phyloP scores from a whole-genome alignment of 2,113 vertebrate species.

The Otus sunia region DNA sequence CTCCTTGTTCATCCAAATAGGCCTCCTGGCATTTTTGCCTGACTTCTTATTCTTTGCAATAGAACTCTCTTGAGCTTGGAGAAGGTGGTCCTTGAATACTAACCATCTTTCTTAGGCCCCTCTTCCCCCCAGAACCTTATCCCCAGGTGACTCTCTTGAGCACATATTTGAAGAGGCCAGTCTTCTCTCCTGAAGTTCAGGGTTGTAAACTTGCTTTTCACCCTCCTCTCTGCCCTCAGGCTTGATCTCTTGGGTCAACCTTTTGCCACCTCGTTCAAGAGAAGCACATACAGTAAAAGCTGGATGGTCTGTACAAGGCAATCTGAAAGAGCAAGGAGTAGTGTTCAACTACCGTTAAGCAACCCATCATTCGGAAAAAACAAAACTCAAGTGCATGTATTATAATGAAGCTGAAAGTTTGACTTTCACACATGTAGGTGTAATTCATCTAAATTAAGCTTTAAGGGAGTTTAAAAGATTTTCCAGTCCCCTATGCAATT shows the following conservation, averaged over 20 bases:
- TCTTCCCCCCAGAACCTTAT: neutral
- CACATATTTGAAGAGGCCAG: neutral
- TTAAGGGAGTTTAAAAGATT: neutral
- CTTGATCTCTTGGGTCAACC: neutral
- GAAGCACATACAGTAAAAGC: neutral
- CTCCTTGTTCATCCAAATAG: neutral
- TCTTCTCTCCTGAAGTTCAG: neutral
- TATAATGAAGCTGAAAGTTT: neutral
- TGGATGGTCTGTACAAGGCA: neutral
- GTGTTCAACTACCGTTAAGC: neutral
- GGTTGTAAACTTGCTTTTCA: neutral
- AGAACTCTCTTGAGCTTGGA: neutral
- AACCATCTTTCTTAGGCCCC: neutral
- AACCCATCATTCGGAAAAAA: neutral
- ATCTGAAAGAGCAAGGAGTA: neutral
- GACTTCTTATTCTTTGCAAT: neutral
- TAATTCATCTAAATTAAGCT: neutral
- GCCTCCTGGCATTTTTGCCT: neutral
- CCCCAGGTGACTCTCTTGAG: neutral
- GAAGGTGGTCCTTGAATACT: neutral
- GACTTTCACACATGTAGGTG: neutral
- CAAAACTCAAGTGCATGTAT: neutral
- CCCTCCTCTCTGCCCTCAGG: neutral
- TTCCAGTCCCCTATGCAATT: neutral
- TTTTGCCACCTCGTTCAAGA: neutral